Conservation (phyloP, 2,797 vertebrate genomes). For the Oceanodroma leucorhoa region DNA sequence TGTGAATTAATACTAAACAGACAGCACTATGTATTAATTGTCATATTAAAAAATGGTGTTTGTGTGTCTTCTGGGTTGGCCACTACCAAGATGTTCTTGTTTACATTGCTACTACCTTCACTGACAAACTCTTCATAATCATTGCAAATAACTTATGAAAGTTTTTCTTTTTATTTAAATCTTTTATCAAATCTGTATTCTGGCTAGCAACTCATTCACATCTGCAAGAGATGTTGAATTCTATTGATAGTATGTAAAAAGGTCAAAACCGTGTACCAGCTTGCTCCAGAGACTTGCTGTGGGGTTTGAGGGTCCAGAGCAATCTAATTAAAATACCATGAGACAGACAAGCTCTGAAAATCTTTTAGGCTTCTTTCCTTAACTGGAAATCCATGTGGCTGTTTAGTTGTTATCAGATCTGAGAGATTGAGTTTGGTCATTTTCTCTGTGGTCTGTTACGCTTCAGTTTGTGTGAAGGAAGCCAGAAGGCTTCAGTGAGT, state of each 20-base stretch:
- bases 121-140: fast-evolving
- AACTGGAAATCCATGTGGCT: background rate
- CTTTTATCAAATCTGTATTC: background rate
- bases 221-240: background rate
- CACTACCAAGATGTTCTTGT: background rate
- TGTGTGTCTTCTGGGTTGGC: background rate
- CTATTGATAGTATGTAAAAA: background rate
- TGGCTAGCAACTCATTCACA: background rate
- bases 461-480: background rate
- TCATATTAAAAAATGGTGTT: background rate
- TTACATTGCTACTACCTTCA: background rate
- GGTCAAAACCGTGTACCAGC: background rate
- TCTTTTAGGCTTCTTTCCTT: background rate
- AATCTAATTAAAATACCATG: background rate
- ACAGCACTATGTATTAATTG: background rate
- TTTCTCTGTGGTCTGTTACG: background rate
- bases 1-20: background rate
- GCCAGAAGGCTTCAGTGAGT: background rate
- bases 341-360: background rate
- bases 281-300: background rate
- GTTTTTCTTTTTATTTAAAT: background rate
- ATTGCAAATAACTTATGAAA: fast-evolving
- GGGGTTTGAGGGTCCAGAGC: background rate
- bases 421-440: background rate
- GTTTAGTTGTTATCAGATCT: background rate